Evolutionary conservation across 23 tunicate species (phyloP), one percentile per base, ranked within the genome.

Genomic region (Trididemnum nubilum): DNA sequence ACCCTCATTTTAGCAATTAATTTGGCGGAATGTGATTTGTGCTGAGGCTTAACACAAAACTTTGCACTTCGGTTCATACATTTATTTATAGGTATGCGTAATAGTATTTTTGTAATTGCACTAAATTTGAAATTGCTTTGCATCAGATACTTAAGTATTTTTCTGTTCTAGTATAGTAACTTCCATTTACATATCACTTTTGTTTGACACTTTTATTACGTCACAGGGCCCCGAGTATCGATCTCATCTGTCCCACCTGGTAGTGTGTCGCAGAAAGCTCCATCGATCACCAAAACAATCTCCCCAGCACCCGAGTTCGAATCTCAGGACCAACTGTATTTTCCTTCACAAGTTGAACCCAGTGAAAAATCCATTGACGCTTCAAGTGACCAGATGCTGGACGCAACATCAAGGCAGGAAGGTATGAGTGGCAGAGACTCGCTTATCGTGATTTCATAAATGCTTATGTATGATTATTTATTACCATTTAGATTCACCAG

Each of bases 171-270:
- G n/a, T n/a, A n/a, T n/a, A n/a, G n/a, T n/a, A n/a, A n/a, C n/a
- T n/a, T n/a, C n/a, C n/a, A n/a, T n/a, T n/a, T n/a, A n/a, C n/a
- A n/a, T n/a, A n/a, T n/a, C n/a, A n/a, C n/a, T n/a, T n/a, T n/a
- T n/a, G n/a, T n/a, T n/a, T n/a, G n/a, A n/a, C n/a, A n/a, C 54
- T 44, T 73, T 7, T 73, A 37, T 25, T 33, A 2, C 30, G n/a
- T 59, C 7, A 3, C 81, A 85, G 92, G 86, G 2, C 86, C 85
- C 34, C 92, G 86, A 1, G 64, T 82, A 74, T 88, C 92, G 26
- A 51, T 76, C 22, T 34, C 83, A 4, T 88, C 92, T 36, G 28
- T 63, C 4, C 85, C 81, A 57, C 63, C 69, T 21, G 58, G 80
- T 1, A 80, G 77, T 34, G 67, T 38, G 4, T 44, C 50, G 32